A percentile compares a stretch with the other conserved stretches of the same genome.
phyloP scores from a whole-genome alignment of 2,888 invertebrate genomes.

The Petrolisthes manimaculis region DNA sequence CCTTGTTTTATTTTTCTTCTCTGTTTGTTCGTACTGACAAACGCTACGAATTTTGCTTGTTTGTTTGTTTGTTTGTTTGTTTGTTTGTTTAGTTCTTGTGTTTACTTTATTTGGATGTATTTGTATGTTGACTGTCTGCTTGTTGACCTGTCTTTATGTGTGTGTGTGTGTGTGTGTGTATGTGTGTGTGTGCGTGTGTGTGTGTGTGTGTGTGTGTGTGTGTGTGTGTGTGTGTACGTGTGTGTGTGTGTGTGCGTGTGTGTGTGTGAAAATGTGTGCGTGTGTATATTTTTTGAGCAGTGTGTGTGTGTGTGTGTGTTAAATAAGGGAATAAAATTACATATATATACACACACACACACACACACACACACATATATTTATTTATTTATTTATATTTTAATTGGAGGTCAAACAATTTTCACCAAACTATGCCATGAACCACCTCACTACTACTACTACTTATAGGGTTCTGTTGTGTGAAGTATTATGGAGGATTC shows the following conservation, averaged over 20 bases:
- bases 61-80: too few relatives aligned
- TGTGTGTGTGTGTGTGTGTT: background rate
- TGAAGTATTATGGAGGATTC: too few relatives aligned
- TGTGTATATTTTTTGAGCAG: background rate
- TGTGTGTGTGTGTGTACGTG: background rate
- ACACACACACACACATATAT: conserved; percentile 15
- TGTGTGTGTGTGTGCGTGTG: background rate
- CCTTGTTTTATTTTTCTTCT: background rate
- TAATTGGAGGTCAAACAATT: background rate
- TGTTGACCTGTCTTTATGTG: background rate
- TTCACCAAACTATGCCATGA: too few relatives aligned
- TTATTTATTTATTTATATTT: background rate
- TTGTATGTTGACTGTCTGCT: too few relatives aligned
- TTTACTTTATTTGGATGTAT: too few relatives aligned
- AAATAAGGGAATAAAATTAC: background rate
- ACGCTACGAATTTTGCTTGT: too few relatives aligned
- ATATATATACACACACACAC: background rate
- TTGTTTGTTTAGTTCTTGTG: too few relatives aligned
- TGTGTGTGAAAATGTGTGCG: background rate
- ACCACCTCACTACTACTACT: too few relatives aligned
- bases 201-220: background rate
- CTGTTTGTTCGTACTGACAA: too few relatives aligned
- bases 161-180: background rate
- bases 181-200: background rate
- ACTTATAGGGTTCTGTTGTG: too few relatives aligned